Percentiles rank a stretch among this genome's conserved stretches.
Conservation (phyloP, 1,140 invertebrate species). For the Trachymyrmex septentrionalis region DNA sequence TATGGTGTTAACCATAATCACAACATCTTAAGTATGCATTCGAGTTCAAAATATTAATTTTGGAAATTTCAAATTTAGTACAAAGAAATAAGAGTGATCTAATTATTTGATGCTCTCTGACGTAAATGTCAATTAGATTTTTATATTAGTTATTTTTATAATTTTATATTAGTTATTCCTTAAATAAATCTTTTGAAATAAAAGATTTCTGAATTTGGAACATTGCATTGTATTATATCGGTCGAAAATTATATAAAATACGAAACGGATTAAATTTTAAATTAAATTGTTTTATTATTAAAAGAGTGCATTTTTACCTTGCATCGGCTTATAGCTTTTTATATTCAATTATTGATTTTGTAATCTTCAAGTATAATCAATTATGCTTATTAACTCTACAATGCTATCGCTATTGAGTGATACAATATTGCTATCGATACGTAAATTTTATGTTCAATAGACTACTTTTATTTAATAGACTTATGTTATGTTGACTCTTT, state of each 20-base stretch:
- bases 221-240: neutral
- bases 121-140: neutral
- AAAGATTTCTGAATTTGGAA: neutral
- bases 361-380: constrained; percentile 16
- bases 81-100: neutral
- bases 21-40: neutral
- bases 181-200: neutral
- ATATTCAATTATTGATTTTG: neutral
- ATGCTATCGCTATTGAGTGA: too few species aligned
- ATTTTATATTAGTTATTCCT: neutral
- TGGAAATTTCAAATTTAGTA: neutral
- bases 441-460: too few species aligned
- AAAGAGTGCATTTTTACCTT: constrained; percentile 24
- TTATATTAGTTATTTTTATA: neutral
- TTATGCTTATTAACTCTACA: too few species aligned
- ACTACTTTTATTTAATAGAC: too few species aligned
- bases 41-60: neutral
- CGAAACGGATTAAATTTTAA: constrained; percentile 12
- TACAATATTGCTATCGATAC: too few species aligned
- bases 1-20: neutral
- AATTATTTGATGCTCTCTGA: neutral
- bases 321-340: constrained; percentile 2
- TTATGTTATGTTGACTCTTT: too few species aligned
- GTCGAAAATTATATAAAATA: neutral
- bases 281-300: constrained; percentile 21